Percentiles rank a stretch among this genome's conserved stretches.
phyloP scores from a whole-genome alignment of 2,113 vertebrate species.

The Promerops cafer region DNA sequence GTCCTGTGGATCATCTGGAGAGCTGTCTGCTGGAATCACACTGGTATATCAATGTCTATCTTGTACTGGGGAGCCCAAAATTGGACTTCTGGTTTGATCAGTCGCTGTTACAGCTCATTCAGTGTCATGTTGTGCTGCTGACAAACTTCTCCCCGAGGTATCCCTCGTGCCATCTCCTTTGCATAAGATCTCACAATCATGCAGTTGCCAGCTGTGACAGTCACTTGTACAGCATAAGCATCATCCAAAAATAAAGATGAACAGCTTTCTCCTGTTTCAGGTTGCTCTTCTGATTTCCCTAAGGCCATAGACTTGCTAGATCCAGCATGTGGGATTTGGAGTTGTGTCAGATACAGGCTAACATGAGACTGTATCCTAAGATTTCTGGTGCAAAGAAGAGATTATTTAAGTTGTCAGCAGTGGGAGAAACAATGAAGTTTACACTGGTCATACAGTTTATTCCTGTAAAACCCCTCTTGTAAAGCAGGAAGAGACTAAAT shows the following conservation, averaged over 20 bases:
- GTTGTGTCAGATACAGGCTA: background rate
- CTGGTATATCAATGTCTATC: rapidly evolving
- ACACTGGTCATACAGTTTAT: background rate
- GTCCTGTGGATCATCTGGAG: background rate
- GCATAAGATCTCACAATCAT: background rate
- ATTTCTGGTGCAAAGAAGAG: background rate
- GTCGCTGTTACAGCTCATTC: background rate
- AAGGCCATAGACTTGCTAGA: background rate
- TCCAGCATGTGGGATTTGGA: background rate
- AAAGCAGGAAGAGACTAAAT: background rate
- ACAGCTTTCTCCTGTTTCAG: background rate
- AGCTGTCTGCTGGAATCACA: background rate
- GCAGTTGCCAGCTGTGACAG: background rate
- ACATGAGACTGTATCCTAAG: background rate
- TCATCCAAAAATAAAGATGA: background rate
- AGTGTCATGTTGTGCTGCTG: background rate
- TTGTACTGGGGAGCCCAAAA: background rate
- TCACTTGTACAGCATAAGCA: background rate
- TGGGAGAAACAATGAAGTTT: background rate
- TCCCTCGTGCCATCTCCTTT: background rate
- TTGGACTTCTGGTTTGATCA: background rate
- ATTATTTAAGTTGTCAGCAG: background rate
- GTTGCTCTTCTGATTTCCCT: background rate
- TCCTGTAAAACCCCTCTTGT: background rate
- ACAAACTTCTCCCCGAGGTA: background rate